phyloP scores from a whole-genome alignment of 2,113 vertebrate genomes.

The Crotalus viridis region DNA sequence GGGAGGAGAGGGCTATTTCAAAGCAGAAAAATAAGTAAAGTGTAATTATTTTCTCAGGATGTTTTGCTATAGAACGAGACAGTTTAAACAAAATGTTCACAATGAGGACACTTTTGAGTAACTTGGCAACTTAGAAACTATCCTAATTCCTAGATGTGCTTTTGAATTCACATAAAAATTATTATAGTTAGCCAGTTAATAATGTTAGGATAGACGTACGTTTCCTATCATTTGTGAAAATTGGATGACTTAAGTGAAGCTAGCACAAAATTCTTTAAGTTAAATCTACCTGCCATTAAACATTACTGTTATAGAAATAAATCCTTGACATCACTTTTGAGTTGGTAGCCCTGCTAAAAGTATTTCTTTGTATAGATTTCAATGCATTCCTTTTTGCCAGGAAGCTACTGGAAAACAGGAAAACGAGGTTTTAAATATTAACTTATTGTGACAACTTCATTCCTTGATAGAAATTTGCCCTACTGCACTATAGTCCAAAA shows the following conservation, averaged over 20 bases:
- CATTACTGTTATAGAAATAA: conserved; percentile 36
- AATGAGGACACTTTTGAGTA: neutral
- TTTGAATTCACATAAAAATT: neutral
- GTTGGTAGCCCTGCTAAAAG: conserved; percentile 44
- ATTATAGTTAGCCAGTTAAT: neutral
- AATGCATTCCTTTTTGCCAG: conserved; percentile 39
- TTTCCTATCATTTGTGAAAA: neutral
- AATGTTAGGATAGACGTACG: neutral
- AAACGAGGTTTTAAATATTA: conserved; percentile 36
- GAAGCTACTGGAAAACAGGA: conserved; percentile 47
- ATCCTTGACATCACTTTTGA: conserved; percentile 37
- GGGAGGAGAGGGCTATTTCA: neutral
- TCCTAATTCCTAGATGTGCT: neutral
- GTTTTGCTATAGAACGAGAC: neutral
- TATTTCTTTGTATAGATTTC: conserved; percentile 12
- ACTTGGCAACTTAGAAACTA: neutral
- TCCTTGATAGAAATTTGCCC: conserved; percentile 43
- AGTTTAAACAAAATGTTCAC: neutral
- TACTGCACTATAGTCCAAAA: conserved; percentile 63
- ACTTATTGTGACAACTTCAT: conserved; percentile 10
- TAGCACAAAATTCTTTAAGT: conserved; percentile 1
- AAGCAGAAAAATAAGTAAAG: neutral
- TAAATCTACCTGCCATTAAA: neutral
- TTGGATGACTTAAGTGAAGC: neutral
- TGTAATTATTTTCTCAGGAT: neutral